Base-by-base conservation (phyloP, 2,797 vertebrate genomes). In the Chelon auratus region DNA sequence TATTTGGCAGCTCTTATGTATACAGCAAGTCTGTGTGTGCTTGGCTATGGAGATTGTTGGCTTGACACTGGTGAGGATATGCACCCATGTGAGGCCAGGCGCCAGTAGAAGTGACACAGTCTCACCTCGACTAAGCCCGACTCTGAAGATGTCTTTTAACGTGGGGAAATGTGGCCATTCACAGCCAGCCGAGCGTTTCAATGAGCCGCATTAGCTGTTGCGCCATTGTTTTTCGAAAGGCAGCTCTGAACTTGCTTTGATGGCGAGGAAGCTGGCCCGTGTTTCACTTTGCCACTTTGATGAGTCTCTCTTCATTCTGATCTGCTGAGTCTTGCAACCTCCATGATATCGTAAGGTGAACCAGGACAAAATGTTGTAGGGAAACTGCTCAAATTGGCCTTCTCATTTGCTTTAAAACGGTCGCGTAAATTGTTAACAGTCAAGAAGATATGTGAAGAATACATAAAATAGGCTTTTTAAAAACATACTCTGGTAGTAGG, bases 161-260 rank as follows among this genome's bases (percentile, higher is more conserved):
- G 5, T 84, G 74, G 85, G 87, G 84, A 91, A 92, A 92, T 68
- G 89, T 84, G 80, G 66, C 85, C 83, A 94, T 95, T 95, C 89
- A 95, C 2, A 1, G 76, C 80, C 90, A 93, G 70, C 77, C 83
- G 67, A 93, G 94, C 94, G 83, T 94, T 93, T 86, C 92, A 82
- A 91, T 88, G 86, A 93, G 85, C 86, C 87, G 90, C 93, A 94
- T 95, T 95, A 93, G 92, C 90, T 92, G 81, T 91, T 93, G 91
- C 87, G 24, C 85, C 89, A 87, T 86, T 93, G 89, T 93, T 91
- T 92, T 90, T 89, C 63, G 82, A 85, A 88, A 87, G 93, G 91
- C 94, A 95, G 87, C 90, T 95, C 90, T 26, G 54, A 92, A 94
- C 95, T 92, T 93, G 94, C 91, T 93, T 91, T 91, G 86, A 87